Percentiles rank a stretch among this genome's conserved stretches.
Conservation (phyloP, 2,888 invertebrate genomes). For the Folsomia candida region DNA sequence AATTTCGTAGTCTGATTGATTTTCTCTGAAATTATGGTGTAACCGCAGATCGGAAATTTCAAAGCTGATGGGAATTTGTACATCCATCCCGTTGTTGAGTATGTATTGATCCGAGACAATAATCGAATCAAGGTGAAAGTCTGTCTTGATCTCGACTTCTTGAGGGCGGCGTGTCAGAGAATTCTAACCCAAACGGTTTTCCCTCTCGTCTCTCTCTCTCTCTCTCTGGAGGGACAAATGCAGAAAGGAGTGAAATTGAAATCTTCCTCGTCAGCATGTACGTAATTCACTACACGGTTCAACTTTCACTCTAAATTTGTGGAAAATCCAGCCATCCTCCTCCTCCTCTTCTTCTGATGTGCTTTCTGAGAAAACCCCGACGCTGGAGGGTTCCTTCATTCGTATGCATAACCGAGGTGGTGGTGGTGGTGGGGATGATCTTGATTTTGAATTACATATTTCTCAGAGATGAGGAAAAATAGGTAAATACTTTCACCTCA, state of each 20-base stretch:
- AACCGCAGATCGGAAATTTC: too few species aligned
- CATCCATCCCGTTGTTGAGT: neutral
- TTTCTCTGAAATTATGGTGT: too few species aligned
- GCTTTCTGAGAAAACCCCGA: neutral
- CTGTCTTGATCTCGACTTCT: neutral
- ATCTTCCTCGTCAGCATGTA: conserved; percentile 29
- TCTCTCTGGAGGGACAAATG: conserved; percentile 26
- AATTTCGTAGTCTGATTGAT: too few species aligned
- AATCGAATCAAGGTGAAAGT: neutral
- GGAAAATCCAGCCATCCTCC: neutral
- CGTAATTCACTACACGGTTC: conserved; percentile 16
- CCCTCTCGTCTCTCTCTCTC: too few species aligned
- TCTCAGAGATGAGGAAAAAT: neutral
- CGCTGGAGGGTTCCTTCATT: neutral
- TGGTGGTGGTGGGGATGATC: neutral
- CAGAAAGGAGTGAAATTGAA: conserved; percentile 29
- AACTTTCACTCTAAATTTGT: neutral
- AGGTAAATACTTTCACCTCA: too few species aligned
- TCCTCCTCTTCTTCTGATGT: neutral
- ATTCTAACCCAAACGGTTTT: too few species aligned
- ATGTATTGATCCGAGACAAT: neutral
- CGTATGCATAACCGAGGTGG: neutral
- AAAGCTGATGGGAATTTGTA: too few species aligned
- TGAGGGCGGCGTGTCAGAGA: neutral
- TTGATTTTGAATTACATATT: neutral